Evolutionary conservation across 2,797 vertebrate species (phyloP).

Genomic region (Amblyraja radiata): DNA sequence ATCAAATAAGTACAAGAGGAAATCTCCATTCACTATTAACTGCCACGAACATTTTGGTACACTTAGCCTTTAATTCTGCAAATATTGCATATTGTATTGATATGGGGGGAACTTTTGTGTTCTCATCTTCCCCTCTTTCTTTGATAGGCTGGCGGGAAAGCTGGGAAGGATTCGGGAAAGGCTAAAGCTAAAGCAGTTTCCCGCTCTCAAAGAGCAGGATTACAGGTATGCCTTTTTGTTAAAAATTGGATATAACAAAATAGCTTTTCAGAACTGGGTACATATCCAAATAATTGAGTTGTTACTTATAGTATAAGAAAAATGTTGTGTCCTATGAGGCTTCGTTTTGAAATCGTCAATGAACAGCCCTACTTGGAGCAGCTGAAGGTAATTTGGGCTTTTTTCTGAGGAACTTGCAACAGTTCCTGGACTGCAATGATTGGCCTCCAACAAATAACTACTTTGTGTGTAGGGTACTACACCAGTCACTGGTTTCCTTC

Average conservation of each 20-base stretch:
- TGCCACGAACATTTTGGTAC: not conserved
- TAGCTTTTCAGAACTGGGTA: not conserved
- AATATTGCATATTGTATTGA: not conserved
- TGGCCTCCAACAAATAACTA: not conserved
- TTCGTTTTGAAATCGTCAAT: not conserved
- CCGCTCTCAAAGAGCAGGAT: constrained; percentile 87
- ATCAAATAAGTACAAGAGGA: not conserved
- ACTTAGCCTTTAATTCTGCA: not conserved
- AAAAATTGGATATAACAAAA: not conserved
- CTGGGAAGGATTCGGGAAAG: constrained; percentile 93
- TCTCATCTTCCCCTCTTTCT: not conserved
- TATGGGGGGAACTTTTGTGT: not conserved
- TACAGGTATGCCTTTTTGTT: constrained; percentile 66
- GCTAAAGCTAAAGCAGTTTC: constrained; percentile 94
- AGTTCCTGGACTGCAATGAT: too few relatives aligned
- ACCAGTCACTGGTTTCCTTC: not conserved
- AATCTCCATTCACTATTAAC: not conserved
- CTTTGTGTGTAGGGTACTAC: not conserved
- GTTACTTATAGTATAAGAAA: not conserved
- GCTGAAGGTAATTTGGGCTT: not conserved
- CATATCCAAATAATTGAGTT: not conserved
- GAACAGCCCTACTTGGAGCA: not conserved
- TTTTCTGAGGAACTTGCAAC: not conserved
- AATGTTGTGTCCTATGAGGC: not conserved
- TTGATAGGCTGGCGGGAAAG: constrained; percentile 85